Base-by-base conservation (phyloP, 2,797 vertebrate genomes). In the Eidolon dupreanum region DNA sequence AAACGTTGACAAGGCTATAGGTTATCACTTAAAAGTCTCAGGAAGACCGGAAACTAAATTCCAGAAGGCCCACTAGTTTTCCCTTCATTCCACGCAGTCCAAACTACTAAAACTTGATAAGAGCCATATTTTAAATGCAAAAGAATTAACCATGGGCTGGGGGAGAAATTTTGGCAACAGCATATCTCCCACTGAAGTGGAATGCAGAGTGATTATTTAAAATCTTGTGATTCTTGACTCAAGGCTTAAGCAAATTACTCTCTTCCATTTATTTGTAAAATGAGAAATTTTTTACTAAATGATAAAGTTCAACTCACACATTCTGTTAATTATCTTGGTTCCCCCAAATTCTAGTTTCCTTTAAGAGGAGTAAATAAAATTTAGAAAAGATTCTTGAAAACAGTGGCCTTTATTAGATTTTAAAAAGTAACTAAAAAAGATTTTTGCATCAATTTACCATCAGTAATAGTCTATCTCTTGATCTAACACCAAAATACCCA, bases 351-450 rank as follows among this genome's bases (percentile, higher is more conserved):
- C 31, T 55, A 66, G 20, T 17, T 74, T 66, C 11, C 38, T 75
- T 51, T 74, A 33, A 85, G 43, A 94, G 31, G 43, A 85, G 9
- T 78, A 82, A 85, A 84, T 68, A 74, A 55, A 46, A 66, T 43
- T 88, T 88, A 55, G 46, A 88, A 61, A 88, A 70, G 36, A 73
- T 71, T 94, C 36, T 90, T 86, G 36, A 73, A 90, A 86, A 79
- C n/a, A 55, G 43, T 5, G 19, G 19, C 20, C 33, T 94, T 73
- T n/a, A 6, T 36, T 79, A 79, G 46, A 71, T 53, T 86, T 77
- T 38, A 2, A 36, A 68, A 83, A 83, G 53, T 77, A 57, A 43
- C 53, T 63, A 61, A 19, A 75, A 92, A 88, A 77, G 51, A 61
- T 36, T 68, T 92, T 51, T 77, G 68, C 17, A 46, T 88, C 59